Percentiles rank a stretch among this genome's conserved stretches.
Conservation (phyloP, 2,888 invertebrate genomes). For the Liposcelis brunnea region DNA sequence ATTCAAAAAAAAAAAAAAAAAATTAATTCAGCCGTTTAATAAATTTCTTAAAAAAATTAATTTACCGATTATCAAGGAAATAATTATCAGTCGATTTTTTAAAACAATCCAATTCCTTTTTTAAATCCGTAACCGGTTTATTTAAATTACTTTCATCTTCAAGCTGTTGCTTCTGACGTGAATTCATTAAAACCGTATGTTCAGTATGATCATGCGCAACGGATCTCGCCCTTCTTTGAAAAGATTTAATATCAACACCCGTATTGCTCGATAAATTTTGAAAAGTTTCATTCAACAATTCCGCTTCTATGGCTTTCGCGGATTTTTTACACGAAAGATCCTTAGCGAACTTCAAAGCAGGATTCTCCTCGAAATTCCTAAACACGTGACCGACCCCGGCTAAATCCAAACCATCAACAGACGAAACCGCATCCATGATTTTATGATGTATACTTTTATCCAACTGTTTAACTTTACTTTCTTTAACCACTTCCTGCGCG, state of each 20-base stretch:
- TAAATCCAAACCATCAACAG: constrained; percentile 32
- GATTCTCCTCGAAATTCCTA: neutral
- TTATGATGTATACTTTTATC: constrained; percentile 18
- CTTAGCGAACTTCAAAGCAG: neutral
- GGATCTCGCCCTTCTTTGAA: constrained; percentile 22
- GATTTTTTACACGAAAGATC: constrained; percentile 47
- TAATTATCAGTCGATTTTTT: constrained; percentile 40
- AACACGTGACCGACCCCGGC: constrained; percentile 18
- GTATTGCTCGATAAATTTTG: constrained; percentile 34
- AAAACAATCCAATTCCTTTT: constrained; percentile 42
- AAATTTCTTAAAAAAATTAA: neutral
- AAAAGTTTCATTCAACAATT: constrained; percentile 26
- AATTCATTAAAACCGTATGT: constrained; percentile 24
- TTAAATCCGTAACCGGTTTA: constrained; percentile 40
- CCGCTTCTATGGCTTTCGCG: constrained; percentile 46
- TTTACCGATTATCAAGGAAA: constrained; percentile 45
- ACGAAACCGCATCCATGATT: constrained; percentile 26
- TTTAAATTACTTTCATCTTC: constrained; percentile 34
- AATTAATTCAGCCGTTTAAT: constrained; percentile 1
- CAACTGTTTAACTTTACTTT: neutral
- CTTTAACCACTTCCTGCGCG: constrained; percentile 40
- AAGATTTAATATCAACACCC: constrained; percentile 27
- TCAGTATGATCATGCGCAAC: constrained; percentile 23
- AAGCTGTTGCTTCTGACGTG: constrained; percentile 10
- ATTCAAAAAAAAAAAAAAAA: constrained; percentile 14